These are phyloP conservation scores for Xenopus petersii DNA, from an alignment of 2,797 vertebrate species.

Conservation along the genomic window DNA sequence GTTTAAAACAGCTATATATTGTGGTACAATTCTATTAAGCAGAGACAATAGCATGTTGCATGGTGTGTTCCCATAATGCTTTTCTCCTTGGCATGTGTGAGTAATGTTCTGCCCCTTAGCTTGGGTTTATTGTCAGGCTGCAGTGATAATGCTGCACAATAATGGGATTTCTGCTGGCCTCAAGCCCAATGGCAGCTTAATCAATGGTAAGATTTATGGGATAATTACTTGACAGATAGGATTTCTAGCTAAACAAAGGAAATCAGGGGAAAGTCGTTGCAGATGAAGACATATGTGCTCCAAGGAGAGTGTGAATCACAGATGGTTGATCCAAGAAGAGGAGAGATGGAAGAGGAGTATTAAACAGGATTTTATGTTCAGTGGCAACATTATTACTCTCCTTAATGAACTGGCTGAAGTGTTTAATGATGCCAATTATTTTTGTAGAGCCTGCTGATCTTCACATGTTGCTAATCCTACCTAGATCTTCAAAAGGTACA, in stretches of 20 bases:
- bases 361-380: constrained; percentile 35
- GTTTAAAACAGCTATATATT: not conserved
- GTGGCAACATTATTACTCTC: constrained; percentile 18
- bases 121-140: constrained; percentile 38
- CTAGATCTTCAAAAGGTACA: constrained; percentile 18
- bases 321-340: constrained; percentile 35
- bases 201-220: constrained; percentile 47
- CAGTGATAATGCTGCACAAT: constrained; percentile 27
- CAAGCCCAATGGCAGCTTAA: constrained; percentile 35
- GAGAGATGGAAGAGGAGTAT: constrained; percentile 16
- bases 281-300: constrained; percentile 38
- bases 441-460: constrained; percentile 14
- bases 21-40: not conserved
- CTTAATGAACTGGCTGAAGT: constrained; percentile 29
- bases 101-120: constrained; percentile 30
- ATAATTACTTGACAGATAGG: constrained; percentile 48
- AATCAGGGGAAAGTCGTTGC: constrained; percentile 20
- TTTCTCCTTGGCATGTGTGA: constrained; percentile 20
- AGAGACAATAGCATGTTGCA: constrained; percentile 1
- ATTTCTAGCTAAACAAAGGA: constrained; percentile 41
- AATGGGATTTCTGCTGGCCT: constrained; percentile 42
- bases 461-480: constrained; percentile 15
- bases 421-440: constrained; percentile 38
- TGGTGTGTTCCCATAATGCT: constrained; percentile 35
- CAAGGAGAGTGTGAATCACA: constrained; percentile 38